Evolutionary conservation across 1,140 invertebrate species (phyloP).

Genomic region (Chrysomallon squamiferum): DNA sequence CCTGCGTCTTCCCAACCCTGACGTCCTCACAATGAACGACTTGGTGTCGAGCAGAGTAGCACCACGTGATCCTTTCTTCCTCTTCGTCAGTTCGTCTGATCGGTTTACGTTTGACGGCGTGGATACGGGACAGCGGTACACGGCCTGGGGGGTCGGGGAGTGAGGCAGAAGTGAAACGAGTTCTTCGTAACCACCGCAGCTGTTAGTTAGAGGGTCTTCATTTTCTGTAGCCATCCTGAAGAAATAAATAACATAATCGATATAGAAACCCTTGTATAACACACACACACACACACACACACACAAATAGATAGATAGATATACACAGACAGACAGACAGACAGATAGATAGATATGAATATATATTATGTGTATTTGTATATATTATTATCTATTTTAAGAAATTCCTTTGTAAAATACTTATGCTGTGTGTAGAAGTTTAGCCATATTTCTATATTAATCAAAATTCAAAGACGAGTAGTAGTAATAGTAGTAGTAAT

Average conservation of each 20-base stretch:
- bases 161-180: too few relatives aligned
- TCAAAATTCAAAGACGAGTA: too few relatives aligned
- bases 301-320: neutral
- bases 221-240: neutral
- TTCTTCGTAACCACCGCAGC: neutral
- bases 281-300: neutral
- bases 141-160: neutral
- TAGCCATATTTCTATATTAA: too few relatives aligned
- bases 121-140: conserved; percentile 1
- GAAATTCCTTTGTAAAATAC: too few relatives aligned
- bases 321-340: too few relatives aligned
- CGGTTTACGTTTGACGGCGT: neutral
- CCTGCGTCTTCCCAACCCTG: neutral
- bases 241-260: neutral
- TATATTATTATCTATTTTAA: too few relatives aligned
- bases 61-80: neutral
- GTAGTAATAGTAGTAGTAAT: too few relatives aligned
- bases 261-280: neutral
- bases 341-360: too few relatives aligned
- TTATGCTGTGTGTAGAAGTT: too few relatives aligned
- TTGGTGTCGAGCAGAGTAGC: neutral
- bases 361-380: too few relatives aligned
- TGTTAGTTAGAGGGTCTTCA: neutral
- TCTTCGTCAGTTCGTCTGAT: neutral
- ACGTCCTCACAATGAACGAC: neutral